Evolutionary conservation across 2,888 invertebrate species (phyloP).

Genomic region (Thera obeliscata): DNA sequence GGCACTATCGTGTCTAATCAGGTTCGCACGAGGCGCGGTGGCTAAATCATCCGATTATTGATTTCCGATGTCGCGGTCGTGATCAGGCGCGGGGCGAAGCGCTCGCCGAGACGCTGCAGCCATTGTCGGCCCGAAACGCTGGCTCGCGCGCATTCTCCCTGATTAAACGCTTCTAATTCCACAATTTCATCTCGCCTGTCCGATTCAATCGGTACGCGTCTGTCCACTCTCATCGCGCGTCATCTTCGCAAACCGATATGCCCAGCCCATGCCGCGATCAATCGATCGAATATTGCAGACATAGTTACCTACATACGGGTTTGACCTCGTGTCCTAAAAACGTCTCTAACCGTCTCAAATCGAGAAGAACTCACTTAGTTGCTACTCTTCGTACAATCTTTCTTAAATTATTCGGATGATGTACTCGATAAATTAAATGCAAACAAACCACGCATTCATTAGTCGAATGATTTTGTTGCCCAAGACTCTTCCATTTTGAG

Average conservation of each 20-base stretch:
- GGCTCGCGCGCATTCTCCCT: conserved; percentile 71
- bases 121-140: conserved; percentile 72
- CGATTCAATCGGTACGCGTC: conserved; percentile 70
- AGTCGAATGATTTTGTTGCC: conserved; percentile 30
- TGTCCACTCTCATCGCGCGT: conserved; percentile 60
- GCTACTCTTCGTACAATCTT: conserved; percentile 33
- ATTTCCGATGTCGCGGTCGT: conserved; percentile 84
- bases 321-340: conserved; percentile 57
- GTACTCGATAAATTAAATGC: conserved; percentile 47
- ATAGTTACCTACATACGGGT: conserved; percentile 42
- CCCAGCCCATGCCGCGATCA: conserved; percentile 35
- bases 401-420: conserved; percentile 49
- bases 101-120: conserved; percentile 77
- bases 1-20: conserved; percentile 82
- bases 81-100: conserved; percentile 76
- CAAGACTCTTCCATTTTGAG: conserved; percentile 29
- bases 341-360: conserved; percentile 35
- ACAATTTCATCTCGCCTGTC: conserved; percentile 77
- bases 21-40: conserved; percentile 84
- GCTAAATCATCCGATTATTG: conserved; percentile 84
- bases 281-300: conserved; percentile 44
- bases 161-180: conserved; percentile 83
- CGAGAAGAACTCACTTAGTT: conserved; percentile 38
- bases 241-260: conserved; percentile 51
- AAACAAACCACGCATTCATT: conserved; percentile 39